Conservation (phyloP, 2,113 vertebrate species). For the Brachyhypopomus occidentalis region DNA sequence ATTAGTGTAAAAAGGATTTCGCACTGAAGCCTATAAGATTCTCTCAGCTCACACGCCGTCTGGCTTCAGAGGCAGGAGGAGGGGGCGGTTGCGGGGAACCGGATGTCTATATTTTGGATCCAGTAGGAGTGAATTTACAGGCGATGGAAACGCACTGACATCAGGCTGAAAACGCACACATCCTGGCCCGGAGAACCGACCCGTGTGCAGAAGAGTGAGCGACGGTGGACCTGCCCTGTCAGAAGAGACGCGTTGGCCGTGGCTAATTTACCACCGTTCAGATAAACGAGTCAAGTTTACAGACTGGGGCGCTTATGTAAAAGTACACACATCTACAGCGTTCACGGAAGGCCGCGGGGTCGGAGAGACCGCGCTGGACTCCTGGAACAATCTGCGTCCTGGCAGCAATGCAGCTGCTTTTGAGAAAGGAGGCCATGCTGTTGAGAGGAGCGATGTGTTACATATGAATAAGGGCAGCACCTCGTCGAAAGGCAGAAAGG, state of each 20-base stretch:
- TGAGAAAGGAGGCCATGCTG: background rate
- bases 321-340: background rate
- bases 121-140: too few relatives aligned
- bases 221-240: background rate
- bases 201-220: background rate
- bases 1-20: too few relatives aligned
- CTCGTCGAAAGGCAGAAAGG: too few relatives aligned
- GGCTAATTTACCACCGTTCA: slow-evolving; percentile 3
- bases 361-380: background rate
- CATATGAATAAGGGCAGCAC: background rate
- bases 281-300: slow-evolving; percentile 16
- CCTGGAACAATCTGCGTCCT: background rate
- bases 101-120: too few relatives aligned
- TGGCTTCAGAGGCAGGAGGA: too few relatives aligned
- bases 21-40: too few relatives aligned
- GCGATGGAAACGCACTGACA: background rate
- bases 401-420: background rate
- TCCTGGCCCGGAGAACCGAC: background rate
- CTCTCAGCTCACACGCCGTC: too few relatives aligned
- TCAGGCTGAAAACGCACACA: background rate
- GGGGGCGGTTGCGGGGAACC: too few relatives aligned
- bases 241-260: background rate
- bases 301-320: background rate
- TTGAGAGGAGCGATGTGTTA: background rate
- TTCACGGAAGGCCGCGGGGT: background rate